A percentile compares a stretch with the other conserved stretches of the same genome.
phyloP scores from a whole-genome alignment of 2,113 vertebrate genomes.

The Copsychus sechellarum region DNA sequence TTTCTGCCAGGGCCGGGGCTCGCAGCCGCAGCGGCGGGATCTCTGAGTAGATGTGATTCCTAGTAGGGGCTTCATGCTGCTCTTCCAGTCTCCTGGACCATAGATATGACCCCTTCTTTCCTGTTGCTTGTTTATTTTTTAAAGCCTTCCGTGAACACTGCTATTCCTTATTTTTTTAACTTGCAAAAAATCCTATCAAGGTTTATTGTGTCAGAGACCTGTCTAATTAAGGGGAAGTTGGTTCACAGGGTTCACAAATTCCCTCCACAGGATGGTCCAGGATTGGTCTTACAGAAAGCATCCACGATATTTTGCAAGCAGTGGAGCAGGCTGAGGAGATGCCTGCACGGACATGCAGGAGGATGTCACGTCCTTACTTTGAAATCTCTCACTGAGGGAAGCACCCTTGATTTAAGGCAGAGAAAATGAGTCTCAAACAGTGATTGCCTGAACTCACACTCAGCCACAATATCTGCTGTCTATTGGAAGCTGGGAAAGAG shows the following conservation, averaged over 20 bases:
- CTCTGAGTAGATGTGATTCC: neutral
- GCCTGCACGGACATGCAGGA: accelerated
- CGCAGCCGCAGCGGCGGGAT: neutral
- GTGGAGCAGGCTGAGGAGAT: neutral
- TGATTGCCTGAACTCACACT: accelerated
- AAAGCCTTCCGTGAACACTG: neutral
- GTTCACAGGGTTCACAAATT: neutral
- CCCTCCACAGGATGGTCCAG: neutral
- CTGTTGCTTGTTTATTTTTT: neutral
- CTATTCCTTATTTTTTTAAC: neutral
- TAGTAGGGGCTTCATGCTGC: neutral
- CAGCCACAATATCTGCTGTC: neutral
- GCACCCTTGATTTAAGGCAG: neutral
- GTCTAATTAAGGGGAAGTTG: neutral
- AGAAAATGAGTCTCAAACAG: neutral
- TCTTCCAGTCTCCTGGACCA: neutral
- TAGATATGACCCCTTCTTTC: neutral
- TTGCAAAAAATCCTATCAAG: neutral
- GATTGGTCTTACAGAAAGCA: neutral
- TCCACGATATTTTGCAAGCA: neutral
- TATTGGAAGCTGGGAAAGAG: neutral
- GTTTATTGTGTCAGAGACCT: neutral
- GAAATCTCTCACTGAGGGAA: neutral
- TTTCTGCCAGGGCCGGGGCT: neutral
- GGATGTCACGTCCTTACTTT: neutral